Percentiles rank a stretch among this genome's conserved stretches.
These are phyloP conservation scores for Drosophila dives DNA, from an alignment of 2,888 invertebrate species.

Conservation along the genomic window DNA sequence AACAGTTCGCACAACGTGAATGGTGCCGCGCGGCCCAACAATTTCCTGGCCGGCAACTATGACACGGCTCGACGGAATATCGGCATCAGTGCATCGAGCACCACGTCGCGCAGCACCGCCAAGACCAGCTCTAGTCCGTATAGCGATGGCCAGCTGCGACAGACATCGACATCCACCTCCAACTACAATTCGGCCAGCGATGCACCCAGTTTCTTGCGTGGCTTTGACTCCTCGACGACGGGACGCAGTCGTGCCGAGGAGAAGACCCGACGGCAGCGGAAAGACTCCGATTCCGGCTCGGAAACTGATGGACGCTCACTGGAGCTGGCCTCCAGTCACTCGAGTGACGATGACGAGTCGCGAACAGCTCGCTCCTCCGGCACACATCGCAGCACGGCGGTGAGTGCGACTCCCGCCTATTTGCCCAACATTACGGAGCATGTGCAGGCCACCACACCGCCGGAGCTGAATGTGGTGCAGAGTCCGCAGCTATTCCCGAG, in stretches of 20 bases:
- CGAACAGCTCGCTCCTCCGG: conserved; percentile 83
- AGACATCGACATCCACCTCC: conserved; percentile 94
- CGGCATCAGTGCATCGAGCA: conserved; percentile 97
- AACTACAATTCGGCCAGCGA: conserved; percentile 94
- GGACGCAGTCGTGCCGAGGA: conserved; percentile 77
- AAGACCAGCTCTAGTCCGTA: conserved; percentile 98
- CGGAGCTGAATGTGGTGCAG: conserved; percentile 87
- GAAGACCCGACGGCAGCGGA: conserved; percentile 84
- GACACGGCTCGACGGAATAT: conserved; percentile 90
- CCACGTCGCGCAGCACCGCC: conserved; percentile 96
- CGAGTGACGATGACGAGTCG: conserved; percentile 94
- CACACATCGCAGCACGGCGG: conserved; percentile 85
- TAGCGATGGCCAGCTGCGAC: conserved; percentile 92
- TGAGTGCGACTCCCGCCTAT: conserved; percentile 86
- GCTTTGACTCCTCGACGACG: conserved; percentile 84
- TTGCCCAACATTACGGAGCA: conserved; percentile 88
- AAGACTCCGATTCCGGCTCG: conserved; percentile 92
- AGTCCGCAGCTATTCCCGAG: conserved; percentile 90
- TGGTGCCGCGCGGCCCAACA: conserved; percentile 80
- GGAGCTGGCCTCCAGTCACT: conserved; percentile 97
- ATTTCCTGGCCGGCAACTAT: conserved; percentile 83
- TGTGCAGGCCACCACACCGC: conserved; percentile 87
- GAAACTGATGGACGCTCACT: conserved; percentile 92
- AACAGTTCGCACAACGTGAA: conserved; percentile 92
- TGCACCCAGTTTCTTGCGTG: conserved; percentile 90